Percentiles rank a stretch among this genome's conserved stretches.
Evolutionary conservation across 2,797 vertebrate genomes (phyloP).

Genomic region (Pangasius larnaudii): DNA sequence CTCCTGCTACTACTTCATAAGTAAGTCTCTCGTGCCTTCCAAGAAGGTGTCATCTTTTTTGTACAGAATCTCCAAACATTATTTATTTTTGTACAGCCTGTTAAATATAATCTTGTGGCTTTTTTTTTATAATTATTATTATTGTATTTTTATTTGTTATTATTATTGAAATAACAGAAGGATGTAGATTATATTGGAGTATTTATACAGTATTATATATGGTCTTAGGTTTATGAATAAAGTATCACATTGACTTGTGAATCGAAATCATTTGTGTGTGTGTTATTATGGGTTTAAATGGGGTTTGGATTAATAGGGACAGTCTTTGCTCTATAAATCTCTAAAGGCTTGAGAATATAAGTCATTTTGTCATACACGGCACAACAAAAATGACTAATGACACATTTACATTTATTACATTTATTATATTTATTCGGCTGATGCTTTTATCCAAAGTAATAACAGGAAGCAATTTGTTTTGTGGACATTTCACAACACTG

Average conservation of each 20-base stretch:
- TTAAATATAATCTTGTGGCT: conserved; percentile 90
- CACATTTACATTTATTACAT: not conserved
- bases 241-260: conserved; percentile 76
- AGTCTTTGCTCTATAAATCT: not conserved
- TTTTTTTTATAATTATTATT: conserved; percentile 71
- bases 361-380: not conserved
- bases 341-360: not conserved
- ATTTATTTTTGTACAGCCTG: conserved; percentile 99
- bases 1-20: conserved; percentile 93
- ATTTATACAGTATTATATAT: conserved; percentile 97
- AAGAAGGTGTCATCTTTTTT: conserved; percentile 87
- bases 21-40: conserved; percentile 93
- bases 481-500: not conserved
- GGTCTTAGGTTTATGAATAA: conserved; percentile 81
- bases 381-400: not conserved
- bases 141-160: conserved; percentile 83
- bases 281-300: conserved; percentile 37
- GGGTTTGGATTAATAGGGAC: not conserved
- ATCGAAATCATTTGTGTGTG: conserved; percentile 55
- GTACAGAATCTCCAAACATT: conserved; percentile 93
- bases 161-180: conserved; percentile 78
- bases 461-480: not conserved
- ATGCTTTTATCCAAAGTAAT: not conserved
- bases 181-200: conserved; percentile 95
- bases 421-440: not conserved